A percentile compares a stretch with the other conserved stretches of the same genome.
Evolutionary conservation across 2,888 invertebrate genomes (phyloP).

Genomic region (Pyrocoelia pectoralis): DNA sequence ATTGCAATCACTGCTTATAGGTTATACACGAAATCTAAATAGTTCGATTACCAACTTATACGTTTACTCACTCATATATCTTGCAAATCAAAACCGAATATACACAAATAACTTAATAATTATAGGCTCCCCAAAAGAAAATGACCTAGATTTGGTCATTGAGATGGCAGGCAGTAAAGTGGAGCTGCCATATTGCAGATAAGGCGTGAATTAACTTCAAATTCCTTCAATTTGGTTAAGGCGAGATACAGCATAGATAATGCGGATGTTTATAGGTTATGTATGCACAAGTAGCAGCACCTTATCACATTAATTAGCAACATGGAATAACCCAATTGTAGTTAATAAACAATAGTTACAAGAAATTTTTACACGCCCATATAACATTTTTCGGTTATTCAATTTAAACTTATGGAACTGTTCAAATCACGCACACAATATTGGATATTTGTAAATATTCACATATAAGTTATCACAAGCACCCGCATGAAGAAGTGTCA

Average conservation of each 20-base stretch:
- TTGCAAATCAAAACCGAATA: not conserved
- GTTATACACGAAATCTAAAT: constrained; percentile 2
- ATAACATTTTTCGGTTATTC: not conserved
- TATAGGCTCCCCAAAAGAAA: constrained; percentile 23
- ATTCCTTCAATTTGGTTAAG: constrained; percentile 18
- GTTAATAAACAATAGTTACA: not conserved
- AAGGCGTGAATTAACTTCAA: constrained; percentile 32
- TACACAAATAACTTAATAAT: not conserved
- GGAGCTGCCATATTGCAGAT: constrained; percentile 50
- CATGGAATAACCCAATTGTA: constrained; percentile 9
- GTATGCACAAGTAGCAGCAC: constrained; percentile 7
- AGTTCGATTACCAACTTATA: not conserved
- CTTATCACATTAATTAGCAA: constrained; percentile 9
- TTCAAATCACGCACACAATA: constrained; percentile 13
- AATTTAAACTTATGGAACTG: not conserved
- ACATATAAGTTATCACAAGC: constrained; percentile 47
- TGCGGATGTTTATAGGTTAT: constrained; percentile 11
- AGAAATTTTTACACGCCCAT: not conserved
- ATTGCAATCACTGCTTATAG: constrained; percentile 23
- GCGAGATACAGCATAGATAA: too few species aligned
- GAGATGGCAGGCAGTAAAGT: constrained; percentile 45
- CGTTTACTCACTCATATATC: not conserved
- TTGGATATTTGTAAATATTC: constrained; percentile 37
- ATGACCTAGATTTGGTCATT: constrained; percentile 48
- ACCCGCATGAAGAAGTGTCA: constrained; percentile 59